These are phyloP conservation scores for Tubulanus polymorphus DNA, from an alignment of 2,888 invertebrate species.

Conservation along the genomic window DNA sequence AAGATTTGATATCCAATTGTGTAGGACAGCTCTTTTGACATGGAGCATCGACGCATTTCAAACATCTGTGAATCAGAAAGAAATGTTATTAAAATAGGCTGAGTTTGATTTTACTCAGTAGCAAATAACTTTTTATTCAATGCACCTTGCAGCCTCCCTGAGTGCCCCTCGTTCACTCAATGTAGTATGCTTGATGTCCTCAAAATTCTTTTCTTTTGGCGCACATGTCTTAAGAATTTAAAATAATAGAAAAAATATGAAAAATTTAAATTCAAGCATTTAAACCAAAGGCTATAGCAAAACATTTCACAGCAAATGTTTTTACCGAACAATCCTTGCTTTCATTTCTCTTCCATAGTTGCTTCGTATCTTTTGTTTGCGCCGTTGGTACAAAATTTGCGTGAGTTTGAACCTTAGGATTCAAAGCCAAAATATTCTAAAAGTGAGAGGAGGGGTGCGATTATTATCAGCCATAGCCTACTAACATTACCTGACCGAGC, in stretches of 20 bases:
- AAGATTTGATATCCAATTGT: slow-evolving; percentile 92
- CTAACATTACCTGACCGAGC: neutral
- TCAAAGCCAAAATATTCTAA: slow-evolving; percentile 79
- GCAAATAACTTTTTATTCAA: no score
- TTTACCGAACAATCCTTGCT: slow-evolving; percentile 80
- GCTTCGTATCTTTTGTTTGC: slow-evolving; percentile 80
- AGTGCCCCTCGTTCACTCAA: slow-evolving; percentile 92
- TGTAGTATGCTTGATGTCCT: slow-evolving; percentile 96
- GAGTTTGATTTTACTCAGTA: no score
- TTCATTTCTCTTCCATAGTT: slow-evolving; percentile 91
- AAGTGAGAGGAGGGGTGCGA: neutral
- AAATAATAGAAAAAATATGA: neutral
- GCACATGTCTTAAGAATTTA: slow-evolving; percentile 62
- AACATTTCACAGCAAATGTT: slow-evolving; percentile 20
- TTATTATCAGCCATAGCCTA: neutral
- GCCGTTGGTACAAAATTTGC: slow-evolving; percentile 79
- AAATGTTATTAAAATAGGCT: neutral
- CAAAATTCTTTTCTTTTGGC: slow-evolving; percentile 77
- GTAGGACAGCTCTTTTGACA: slow-evolving; percentile 99
- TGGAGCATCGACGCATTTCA: slow-evolving; percentile 73
- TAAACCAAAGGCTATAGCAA: neutral
- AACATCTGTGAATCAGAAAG: slow-evolving; percentile 35
- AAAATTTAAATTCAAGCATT: neutral
- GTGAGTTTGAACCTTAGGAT: slow-evolving; percentile 74
- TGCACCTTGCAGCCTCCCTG: slow-evolving; percentile 68